Evolutionary conservation across 2,888 invertebrate genomes (phyloP), one percentile per base, ranked within the genome.

Genomic region (Miltochrista miniata): DNA sequence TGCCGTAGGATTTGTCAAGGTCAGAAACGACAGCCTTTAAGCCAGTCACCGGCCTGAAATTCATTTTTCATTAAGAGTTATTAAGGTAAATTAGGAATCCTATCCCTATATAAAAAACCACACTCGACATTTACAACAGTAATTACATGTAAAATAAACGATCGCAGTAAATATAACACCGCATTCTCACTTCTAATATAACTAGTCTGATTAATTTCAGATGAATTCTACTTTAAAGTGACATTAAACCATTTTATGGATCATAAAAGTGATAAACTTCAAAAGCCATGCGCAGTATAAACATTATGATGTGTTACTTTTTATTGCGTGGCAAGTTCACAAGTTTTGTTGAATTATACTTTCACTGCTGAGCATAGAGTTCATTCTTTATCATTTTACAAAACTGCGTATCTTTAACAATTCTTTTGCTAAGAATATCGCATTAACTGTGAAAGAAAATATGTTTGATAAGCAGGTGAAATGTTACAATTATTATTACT

Each of bases 261-360:
- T 61, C 56, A 69, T 70, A 68, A 69, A 72, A 58, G 54, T 66
- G 68, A 72, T 70, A 72, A 66, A 69, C 53, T 52, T 49, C 46
- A 54, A 56, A 66, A 62, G 57, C 59, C 50, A 72, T 65, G 64
- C 56, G 48, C 61, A 55, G 54, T 57, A 59, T 60, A 63, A 57
- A 64, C 45, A 56, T 59, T 61, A 54, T 53, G 40, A 59, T 54
- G 52, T 35, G 29, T 41, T 43, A 40, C 56, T 57, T 65, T 64
- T 58, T 33, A 9, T 36, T 33, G 9, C 3, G 2, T 1, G 8
- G 9, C 36, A 8, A 36, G 8, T 4, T 36, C 9, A 7, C n/a
- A 10, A 14, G 14, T 14, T 15, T 13, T 33, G n/a, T 1, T 1
- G 58, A 54, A 47, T 29, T 14, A 15, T 13, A 53, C 51, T 18